A percentile compares a stretch with the other conserved stretches of the same genome.
Conservation (phyloP, 2,113 vertebrate genomes). For the Plecotus auritus region DNA sequence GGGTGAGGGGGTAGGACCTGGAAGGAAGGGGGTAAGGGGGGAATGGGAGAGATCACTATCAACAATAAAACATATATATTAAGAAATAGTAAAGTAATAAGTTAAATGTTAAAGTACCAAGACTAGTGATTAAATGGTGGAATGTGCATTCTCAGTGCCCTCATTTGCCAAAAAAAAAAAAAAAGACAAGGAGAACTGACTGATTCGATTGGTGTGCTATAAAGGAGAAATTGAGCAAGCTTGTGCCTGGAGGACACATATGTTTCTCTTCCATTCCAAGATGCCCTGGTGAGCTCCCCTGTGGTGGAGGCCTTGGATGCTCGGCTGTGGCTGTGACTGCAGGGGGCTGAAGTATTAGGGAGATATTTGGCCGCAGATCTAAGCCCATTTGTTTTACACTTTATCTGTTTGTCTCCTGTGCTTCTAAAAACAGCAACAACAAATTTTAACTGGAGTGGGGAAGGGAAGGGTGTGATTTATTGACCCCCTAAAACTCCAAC, state of each 20-base stretch:
- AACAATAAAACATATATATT: no score
- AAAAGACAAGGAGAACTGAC: no score
- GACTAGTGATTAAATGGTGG: not conserved
- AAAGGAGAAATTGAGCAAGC: slow-evolving; percentile 22
- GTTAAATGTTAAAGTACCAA: not conserved
- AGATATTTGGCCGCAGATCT: not conserved
- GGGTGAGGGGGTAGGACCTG: no score
- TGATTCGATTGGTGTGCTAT: not conserved
- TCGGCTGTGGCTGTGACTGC: not conserved
- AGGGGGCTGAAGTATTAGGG: not conserved
- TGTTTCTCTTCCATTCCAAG: slow-evolving; percentile 7
- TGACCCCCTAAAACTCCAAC: not conserved
- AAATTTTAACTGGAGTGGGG: not conserved
- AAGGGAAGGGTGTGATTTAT: not conserved
- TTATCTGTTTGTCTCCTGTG: slow-evolving; percentile 5
- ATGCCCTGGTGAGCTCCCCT: not conserved
- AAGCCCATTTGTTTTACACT: not conserved
- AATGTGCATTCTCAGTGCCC: not conserved
- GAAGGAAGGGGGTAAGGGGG: no score
- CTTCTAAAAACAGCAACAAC: slow-evolving; percentile 21
- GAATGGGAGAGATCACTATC: no score
- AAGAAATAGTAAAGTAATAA: not conserved
- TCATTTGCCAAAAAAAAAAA: not conserved
- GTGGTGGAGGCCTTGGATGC: not conserved
- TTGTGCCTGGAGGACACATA: not conserved